Evolutionary conservation across 2,113 vertebrate genomes (phyloP).

Genomic region (Prunella fulvescens): DNA sequence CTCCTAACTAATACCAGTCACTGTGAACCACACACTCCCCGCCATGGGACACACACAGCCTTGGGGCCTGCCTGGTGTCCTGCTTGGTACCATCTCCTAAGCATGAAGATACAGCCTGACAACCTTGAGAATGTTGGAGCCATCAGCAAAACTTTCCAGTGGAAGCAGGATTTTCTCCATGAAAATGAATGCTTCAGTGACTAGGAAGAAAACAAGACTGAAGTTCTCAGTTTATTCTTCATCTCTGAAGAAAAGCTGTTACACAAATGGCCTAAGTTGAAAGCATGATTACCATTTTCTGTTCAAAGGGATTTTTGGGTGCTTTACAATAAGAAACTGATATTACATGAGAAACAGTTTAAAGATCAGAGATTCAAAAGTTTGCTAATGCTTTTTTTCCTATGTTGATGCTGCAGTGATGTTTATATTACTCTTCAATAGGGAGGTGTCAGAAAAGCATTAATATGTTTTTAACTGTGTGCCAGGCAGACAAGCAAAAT

Average conservation of each 20-base stretch:
- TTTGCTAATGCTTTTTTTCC: slow-evolving; percentile 52
- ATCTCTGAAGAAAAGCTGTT: slow-evolving; percentile 38
- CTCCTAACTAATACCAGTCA: neutral
- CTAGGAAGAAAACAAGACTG: slow-evolving; percentile 3
- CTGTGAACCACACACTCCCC: neutral
- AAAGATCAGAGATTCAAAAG: slow-evolving; percentile 38
- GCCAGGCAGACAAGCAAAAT: slow-evolving; percentile 58
- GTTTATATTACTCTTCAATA: slow-evolving; percentile 30
- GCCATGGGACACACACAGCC: neutral
- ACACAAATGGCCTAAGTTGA: slow-evolving; percentile 39
- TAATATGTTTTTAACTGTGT: slow-evolving; percentile 39
- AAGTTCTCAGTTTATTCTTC: slow-evolving; percentile 23
- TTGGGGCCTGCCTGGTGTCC: neutral
- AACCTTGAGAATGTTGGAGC: neutral
- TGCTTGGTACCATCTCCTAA: neutral
- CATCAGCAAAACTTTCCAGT: neutral
- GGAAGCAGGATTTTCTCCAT: neutral
- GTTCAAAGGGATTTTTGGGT: slow-evolving; percentile 56
- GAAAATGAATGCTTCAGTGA: neutral
- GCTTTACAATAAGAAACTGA: slow-evolving; percentile 50
- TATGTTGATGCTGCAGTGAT: slow-evolving; percentile 8
- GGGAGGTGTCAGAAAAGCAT: slow-evolving; percentile 59
- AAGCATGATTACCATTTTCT: slow-evolving; percentile 62
- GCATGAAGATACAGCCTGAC: neutral
- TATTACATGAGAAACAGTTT: slow-evolving; percentile 46